Evolutionary conservation across 2,113 vertebrate genomes (phyloP).

Genomic region (Blennius ocellaris): DNA sequence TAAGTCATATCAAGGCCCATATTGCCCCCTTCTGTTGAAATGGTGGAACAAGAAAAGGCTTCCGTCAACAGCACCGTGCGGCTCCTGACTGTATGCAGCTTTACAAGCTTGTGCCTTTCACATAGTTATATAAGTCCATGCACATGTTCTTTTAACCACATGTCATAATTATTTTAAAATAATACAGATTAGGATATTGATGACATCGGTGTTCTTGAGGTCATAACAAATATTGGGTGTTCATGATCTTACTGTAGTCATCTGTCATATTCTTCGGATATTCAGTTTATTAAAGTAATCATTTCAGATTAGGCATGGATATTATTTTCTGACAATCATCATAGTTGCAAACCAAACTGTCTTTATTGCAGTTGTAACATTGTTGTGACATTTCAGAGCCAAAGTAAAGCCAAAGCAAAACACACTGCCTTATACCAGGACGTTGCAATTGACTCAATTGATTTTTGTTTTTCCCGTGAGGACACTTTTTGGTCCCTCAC

Average conservation of each 20-base stretch:
- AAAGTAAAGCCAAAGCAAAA: conserved; percentile 36
- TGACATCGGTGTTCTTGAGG: no score
- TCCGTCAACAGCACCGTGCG: not conserved
- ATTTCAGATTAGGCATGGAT: not conserved
- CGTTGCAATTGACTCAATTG: conserved; percentile 52
- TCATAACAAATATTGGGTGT: not conserved
- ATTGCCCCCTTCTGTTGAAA: conserved; percentile 76
- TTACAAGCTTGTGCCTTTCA: not conserved
- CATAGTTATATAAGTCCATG: not conserved
- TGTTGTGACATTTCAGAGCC: conserved; percentile 25
- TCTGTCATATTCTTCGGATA: no score
- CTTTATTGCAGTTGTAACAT: not conserved
- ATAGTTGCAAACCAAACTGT: not conserved
- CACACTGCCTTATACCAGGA: conserved; percentile 37
- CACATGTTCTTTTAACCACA: not conserved
- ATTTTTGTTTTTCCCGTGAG: conserved; percentile 49
- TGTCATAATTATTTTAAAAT: not conserved
- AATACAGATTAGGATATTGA: no score
- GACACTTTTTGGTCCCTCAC: conserved; percentile 43
- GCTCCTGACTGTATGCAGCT: not conserved
- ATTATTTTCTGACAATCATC: not conserved
- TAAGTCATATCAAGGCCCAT: conserved; percentile 57
- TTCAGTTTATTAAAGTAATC: no score
- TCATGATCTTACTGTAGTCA: not conserved
- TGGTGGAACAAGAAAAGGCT: conserved; percentile 34